Evolutionary conservation across 2,888 invertebrate genomes (phyloP).

Genomic region (Heliconius sara): DNA sequence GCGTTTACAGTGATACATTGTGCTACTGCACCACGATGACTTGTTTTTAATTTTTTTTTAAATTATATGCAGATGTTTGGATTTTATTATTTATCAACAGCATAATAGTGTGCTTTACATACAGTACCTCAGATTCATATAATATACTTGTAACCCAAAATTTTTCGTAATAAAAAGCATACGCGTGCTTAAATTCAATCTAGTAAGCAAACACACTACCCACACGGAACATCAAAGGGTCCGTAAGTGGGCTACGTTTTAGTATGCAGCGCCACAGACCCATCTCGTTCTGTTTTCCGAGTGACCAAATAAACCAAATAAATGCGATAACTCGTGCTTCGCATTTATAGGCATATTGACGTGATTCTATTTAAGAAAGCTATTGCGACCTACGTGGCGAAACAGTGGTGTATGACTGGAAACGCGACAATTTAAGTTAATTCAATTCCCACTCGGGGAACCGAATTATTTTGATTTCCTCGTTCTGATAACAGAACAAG

Average conservation of each 20-base stretch:
- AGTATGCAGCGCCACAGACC: conserved; percentile 16
- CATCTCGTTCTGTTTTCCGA: conserved; percentile 20
- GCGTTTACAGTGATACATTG: no score
- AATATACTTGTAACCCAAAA: neutral
- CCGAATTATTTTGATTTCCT: no score
- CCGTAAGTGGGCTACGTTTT: conserved; percentile 2
- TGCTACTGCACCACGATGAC: no score
- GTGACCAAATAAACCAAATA: conserved; percentile 27
- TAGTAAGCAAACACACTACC: neutral
- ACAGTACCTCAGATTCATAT: neutral
- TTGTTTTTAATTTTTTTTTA: no score
- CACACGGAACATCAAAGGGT: neutral
- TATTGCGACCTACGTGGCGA: neutral
- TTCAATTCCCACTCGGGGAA: no score
- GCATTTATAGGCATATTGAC: conserved; percentile 15
- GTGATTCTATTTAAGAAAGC: neutral
- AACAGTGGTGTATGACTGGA: neutral
- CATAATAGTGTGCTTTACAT: neutral
- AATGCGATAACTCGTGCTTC: conserved; percentile 14
- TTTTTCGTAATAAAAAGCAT: neutral
- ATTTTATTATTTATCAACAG: neutral
- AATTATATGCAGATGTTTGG: neutral
- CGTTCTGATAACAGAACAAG: no score
- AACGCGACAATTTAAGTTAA: no score
- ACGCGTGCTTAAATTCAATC: neutral